Evolutionary conservation across 2,113 vertebrate genomes (phyloP).

Genomic region (Paratilapia polleni): DNA sequence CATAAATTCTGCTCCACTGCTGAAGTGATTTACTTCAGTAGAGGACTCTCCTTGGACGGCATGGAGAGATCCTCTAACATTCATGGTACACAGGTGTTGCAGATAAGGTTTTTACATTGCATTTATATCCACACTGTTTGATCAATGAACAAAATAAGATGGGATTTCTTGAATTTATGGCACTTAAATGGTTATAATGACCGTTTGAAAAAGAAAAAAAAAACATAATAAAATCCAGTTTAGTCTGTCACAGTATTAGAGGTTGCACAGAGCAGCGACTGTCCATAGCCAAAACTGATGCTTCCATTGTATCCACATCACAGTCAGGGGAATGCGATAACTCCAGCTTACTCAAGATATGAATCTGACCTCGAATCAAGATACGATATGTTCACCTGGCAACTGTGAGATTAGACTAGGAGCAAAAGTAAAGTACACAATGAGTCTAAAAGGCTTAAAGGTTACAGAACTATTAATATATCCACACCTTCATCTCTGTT

Average conservation of each 20-base stretch:
- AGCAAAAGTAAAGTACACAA: conserved; percentile 49
- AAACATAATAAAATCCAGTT: conserved; percentile 13
- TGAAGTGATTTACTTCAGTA: conserved; percentile 41
- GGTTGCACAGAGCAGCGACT: conserved; percentile 27
- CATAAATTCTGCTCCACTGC: conserved; percentile 28
- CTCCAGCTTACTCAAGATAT: conserved; percentile 46
- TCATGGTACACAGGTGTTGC: not conserved
- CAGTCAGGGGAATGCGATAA: conserved; percentile 34
- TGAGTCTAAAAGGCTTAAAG: conserved; percentile 37
- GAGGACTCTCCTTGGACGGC: not conserved
- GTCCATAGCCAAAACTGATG: conserved; percentile 25
- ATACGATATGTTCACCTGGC: conserved; percentile 51
- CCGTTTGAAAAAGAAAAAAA: conserved; percentile 1
- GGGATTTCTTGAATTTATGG: conserved; percentile 20
- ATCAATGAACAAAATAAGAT: conserved; percentile 43
- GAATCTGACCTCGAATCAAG: conserved; percentile 59
- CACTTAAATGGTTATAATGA: conserved; percentile 20
- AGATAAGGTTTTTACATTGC: conserved; percentile 27
- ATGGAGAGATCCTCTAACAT: not conserved
- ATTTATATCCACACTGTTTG: conserved; percentile 31
- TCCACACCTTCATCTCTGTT: conserved; percentile 26
- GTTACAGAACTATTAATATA: conserved; percentile 21
- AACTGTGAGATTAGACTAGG: conserved; percentile 52
- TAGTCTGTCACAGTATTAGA: conserved; percentile 8
- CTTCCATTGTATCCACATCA: conserved; percentile 12